These are phyloP conservation scores for Patagioenas fasciata DNA, from an alignment of 2,113 vertebrate genomes.

Conservation along the genomic window DNA sequence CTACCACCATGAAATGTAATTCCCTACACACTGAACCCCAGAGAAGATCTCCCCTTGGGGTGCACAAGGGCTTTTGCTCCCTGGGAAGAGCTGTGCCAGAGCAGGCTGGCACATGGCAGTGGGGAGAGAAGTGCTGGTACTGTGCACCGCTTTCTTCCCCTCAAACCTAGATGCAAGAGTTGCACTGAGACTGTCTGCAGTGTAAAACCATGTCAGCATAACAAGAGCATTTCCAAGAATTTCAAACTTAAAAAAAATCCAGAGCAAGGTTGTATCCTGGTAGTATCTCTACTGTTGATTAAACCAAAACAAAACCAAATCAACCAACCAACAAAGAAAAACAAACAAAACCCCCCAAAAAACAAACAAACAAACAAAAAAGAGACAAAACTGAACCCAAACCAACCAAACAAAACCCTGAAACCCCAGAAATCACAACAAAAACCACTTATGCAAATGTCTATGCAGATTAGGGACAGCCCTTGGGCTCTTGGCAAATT, in stretches of 20 bases:
- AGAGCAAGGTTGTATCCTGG: neutral
- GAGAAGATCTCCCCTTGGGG: neutral
- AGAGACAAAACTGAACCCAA: too few species aligned
- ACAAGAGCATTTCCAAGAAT: neutral
- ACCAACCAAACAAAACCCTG: neutral
- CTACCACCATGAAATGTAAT: neutral
- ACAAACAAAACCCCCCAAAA: neutral
- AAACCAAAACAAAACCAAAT: neutral
- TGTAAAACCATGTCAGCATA: neutral
- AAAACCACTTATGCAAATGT: constrained; percentile 7
- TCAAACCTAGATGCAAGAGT: neutral
- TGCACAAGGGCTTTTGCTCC: neutral
- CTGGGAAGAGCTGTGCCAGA: neutral
- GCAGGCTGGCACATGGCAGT: neutral
- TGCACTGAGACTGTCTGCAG: neutral
- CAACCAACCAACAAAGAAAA: neutral
- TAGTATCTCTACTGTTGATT: neutral
- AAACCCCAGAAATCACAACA: neutral
- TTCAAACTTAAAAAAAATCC: neutral
- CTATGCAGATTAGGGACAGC: neutral
- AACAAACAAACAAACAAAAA: too few species aligned
- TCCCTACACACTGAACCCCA: neutral
- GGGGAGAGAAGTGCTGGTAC: neutral
- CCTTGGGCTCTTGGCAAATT: neutral
- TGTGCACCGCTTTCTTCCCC: neutral